Percentiles rank a stretch among this genome's conserved stretches.
phyloP scores from a whole-genome alignment of 2,113 vertebrate species.

The Chloropsis cyanopogon region DNA sequence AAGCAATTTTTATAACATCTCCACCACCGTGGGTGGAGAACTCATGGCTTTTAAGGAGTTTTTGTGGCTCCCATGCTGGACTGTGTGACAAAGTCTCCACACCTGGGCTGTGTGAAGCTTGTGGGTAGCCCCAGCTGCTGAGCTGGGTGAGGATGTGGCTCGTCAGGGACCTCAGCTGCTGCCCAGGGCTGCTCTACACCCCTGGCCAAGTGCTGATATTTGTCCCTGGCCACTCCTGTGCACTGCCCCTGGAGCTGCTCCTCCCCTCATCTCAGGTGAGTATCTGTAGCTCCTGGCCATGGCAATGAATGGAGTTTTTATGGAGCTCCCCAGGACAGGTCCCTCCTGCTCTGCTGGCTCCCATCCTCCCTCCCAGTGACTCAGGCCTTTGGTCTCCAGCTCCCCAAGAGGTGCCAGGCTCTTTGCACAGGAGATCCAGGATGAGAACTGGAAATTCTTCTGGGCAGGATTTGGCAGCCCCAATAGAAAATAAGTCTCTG shows the following conservation, averaged over 20 bases:
- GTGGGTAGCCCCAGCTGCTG: background rate
- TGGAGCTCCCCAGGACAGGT: background rate
- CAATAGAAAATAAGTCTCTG: background rate
- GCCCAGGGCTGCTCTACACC: background rate
- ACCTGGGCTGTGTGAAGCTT: background rate
- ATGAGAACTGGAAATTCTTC: background rate
- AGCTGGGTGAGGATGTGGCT: background rate
- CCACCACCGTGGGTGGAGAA: background rate
- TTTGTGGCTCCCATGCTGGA: background rate
- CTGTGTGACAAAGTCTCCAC: background rate
- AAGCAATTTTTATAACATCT: background rate
- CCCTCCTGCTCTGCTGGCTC: background rate
- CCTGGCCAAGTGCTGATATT: background rate
- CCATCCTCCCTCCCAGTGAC: background rate
- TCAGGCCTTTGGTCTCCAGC: background rate
- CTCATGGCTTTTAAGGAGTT: background rate
- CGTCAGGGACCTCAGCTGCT: background rate
- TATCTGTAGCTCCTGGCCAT: background rate
- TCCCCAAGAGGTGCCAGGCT: background rate
- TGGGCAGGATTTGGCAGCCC: background rate
- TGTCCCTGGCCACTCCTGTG: background rate
- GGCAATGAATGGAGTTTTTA: background rate
- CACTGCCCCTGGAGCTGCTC: background rate
- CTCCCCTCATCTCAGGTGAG: background rate
- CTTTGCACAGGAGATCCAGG: background rate